A percentile compares a stretch with the other conserved stretches of the same genome.
Conservation (phyloP, 2,888 invertebrate genomes). For the Yponomeuta malinellus region DNA sequence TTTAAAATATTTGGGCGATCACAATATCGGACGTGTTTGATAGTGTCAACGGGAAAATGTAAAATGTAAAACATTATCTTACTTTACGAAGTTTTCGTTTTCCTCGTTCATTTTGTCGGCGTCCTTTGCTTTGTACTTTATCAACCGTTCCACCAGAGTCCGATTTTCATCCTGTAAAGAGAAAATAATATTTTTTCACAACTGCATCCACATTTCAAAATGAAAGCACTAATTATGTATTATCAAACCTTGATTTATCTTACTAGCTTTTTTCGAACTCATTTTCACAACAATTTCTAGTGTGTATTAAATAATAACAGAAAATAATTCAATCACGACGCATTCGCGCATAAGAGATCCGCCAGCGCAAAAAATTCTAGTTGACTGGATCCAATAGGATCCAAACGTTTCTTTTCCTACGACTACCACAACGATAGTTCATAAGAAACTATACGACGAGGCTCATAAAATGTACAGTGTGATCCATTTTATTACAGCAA, state of each 20-base stretch:
- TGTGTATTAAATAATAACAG: neutral
- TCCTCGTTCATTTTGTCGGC: conserved; percentile 98
- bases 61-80: conserved; percentile 44
- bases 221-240: neutral
- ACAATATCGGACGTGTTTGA: too few relatives aligned
- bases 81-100: conserved; percentile 95
- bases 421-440: neutral
- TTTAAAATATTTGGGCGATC: too few relatives aligned
- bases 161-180: conserved; percentile 89
- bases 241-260: too few relatives aligned
- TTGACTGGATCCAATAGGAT: neutral
- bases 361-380: neutral
- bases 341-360: neutral
- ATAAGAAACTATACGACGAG: conserved; percentile 46
- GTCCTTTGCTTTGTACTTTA: conserved; percentile 94
- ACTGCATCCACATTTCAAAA: neutral
- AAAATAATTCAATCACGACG: neutral
- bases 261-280: neutral
- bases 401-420: neutral
- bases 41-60: too few relatives aligned
- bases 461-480: conserved; percentile 56
- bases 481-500: conserved; percentile 34
- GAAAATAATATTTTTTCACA: conserved; percentile 23
- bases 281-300: neutral
- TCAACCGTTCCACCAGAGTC: conserved; percentile 88